Evolutionary conservation across 2,888 invertebrate genomes (phyloP), one percentile per base, ranked within the genome.

Genomic region (Brachyopa scutellaris): DNA sequence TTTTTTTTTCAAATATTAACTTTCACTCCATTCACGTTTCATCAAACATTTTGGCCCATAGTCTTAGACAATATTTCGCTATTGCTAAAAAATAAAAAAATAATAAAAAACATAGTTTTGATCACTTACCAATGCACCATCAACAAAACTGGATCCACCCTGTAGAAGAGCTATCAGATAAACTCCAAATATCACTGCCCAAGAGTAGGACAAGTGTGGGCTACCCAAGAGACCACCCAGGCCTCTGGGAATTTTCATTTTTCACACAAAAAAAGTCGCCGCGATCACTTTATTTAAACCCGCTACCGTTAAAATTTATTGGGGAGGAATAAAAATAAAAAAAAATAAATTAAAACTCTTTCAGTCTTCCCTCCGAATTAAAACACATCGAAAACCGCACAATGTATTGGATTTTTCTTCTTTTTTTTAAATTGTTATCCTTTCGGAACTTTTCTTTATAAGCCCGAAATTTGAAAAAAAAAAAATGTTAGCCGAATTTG

Each of bases 181-280:
- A 62, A 88, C 82, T 42, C 86, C 86, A 83, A 87, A 86, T 70
- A 88, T 84, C 84, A 88, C 85, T 73, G 86, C 85, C 86, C 86
- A 85, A 57, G 85, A 21, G 61, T 84, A 76, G 64, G 85, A 83
- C 73, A 84, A 83, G 23, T 59, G 49, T 49, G 59, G 77, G 66
- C 77, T 79, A 86, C 90, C 89, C 90, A 87, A 88, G 89, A 90
- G 90, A 88, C 88, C 87, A 77, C 79, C 72, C 80, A 85, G 88
- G 88, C 84, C 90, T 87, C 90, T 89, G 90, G 90, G 90, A 86
- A 86, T 86, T 86, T 86, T 86, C 90, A 88, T 87, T 74, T 80
- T 57, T 61, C 66, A 66, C 77, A 66, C 67, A 57, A 31, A 69
- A 70, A 62, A 69, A 59, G 66, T 72, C 59, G 72, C 66, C 59